Base-by-base conservation (phyloP, 2,113 vertebrate species). In the Alethe castanea region DNA sequence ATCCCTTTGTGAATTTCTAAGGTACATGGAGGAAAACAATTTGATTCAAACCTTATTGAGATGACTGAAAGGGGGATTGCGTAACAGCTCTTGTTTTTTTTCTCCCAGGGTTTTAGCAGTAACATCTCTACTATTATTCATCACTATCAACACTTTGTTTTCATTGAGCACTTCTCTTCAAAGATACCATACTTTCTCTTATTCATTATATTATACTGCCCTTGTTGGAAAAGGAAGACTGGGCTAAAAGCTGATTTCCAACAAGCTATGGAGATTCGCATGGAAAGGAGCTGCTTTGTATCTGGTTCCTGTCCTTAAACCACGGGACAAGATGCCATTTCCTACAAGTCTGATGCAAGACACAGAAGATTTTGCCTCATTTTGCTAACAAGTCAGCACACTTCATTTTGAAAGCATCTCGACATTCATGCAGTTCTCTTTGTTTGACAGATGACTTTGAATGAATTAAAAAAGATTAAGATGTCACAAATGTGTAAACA, bases 81-180 rank as follows among this genome's bases (percentile, higher is more conserved):
- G 0, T 19, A 66, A 52, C 11, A 54, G 17, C 2, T 60, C 2
- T 14, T 52, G 15, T 2, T 3, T 12, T 7, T 19, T 35, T 31
- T 3, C 3, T 7, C 8, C 14, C 3, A 28, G 23, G 10, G 12
- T 71, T 36, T 59, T 44, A 72, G 6, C 38, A 78, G 52, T 23
- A 90, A 35, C 12, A 42, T 35, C 17, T 45, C 9, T 24, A 19
- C 19, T 54, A 70, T 33, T 62, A 59, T 36, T 81, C 22, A 28
- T 14, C 35, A 35, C 35, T 35, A 78, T 29, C 12, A 66, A 54
- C 15, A 31, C 3, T 74, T 66, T 0, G 2, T 53, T 78, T 53
- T 61, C 31, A 57, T 12, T 67, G 33, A 77, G 14, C 42, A n/a
- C 29, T 45, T 36, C 10, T 67, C 48, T 56, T 14, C 10, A 76